phyloP scores from a whole-genome alignment of 64 coral and sea anemone species.

The Platygyra sinensis region DNA sequence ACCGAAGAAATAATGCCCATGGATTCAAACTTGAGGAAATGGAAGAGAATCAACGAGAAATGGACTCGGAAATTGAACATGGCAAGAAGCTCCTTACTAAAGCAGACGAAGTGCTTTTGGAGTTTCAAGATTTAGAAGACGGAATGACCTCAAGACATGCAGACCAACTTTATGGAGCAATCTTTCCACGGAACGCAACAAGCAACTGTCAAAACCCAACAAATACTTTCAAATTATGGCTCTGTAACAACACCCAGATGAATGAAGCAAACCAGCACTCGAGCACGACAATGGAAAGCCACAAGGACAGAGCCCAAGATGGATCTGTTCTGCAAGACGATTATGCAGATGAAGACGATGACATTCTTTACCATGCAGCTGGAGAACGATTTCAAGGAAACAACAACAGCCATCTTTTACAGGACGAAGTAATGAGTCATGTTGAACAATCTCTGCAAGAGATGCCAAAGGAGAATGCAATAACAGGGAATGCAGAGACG shows the following conservation, averaged over 20 bases:
- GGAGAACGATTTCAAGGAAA: no score
- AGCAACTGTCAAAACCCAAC: neutral
- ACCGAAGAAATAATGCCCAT: neutral
- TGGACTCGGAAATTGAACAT: neutral
- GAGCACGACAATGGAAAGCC: neutral
- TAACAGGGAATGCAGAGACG: no score
- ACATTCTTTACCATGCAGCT: neutral
- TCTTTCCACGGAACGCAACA: neutral
- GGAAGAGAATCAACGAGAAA: neutral
- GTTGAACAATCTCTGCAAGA: no score
- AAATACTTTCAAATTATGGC: constrained; percentile 20
- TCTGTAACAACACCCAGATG: neutral
- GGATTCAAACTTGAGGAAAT: neutral
- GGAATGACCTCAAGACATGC: neutral
- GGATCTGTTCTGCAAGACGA: neutral
- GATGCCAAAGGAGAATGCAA: no score
- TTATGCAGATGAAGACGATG: neutral
- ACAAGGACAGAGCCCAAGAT: neutral
- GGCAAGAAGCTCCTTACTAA: neutral
- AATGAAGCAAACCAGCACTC: neutral
- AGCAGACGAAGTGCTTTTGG: neutral
- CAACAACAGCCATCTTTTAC: no score
- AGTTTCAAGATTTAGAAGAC: neutral
- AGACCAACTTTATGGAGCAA: neutral
- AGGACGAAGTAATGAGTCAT: no score